Base-by-base conservation (phyloP, 2,797 vertebrate species). In the Oryzias sinensis region DNA sequence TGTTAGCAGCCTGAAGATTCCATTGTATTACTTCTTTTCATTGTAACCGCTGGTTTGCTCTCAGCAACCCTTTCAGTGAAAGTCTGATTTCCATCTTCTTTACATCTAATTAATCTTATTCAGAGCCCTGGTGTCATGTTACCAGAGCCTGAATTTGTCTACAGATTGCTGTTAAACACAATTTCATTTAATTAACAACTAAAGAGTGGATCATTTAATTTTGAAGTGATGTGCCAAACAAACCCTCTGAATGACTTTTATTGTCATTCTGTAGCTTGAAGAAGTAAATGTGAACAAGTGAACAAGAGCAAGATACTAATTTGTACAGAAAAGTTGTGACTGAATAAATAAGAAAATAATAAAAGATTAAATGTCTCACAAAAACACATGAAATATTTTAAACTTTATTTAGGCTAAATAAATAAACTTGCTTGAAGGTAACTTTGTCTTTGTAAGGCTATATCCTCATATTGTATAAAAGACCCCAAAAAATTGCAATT, bases 141-240 rank as follows among this genome's bases (percentile, higher is more conserved):
- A 74, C 75, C 59, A 70, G 54, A 79, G 70, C 65, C 71, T 69
- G 51, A 86, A 81, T 66, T 69, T 71, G 69, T 60, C 77, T 69
- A 75, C 69, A 79, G 52, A 66, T 76, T 76, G 74, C 72, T 83
- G 70, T 80, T 76, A 60, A 81, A 75, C 65, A 70, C 72, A 57
- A 62, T 84, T 77, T 74, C 33, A 84, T 84, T 82, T 79, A 70
- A 82, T 86, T 83, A 80, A 73, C 54, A 76, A 66, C 62, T 64
- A 5, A 70, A 40, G 51, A 79, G 60, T 43, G 58, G 65, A 64
- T 77, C 72, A 76, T 83, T 76, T 68, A 65, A 77, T 73, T 58
- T 72, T 49, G 58, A 61, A 66, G 77, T 76, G 81, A 79, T 64
- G 70, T 61, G 53, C 5, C 68, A 69, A 77, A 79, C 73, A 52